A percentile compares a stretch with the other conserved stretches of the same genome.
phyloP scores from a whole-genome alignment of 92 coral and sea anemone genomes.

The Parazoanthus darwini region DNA sequence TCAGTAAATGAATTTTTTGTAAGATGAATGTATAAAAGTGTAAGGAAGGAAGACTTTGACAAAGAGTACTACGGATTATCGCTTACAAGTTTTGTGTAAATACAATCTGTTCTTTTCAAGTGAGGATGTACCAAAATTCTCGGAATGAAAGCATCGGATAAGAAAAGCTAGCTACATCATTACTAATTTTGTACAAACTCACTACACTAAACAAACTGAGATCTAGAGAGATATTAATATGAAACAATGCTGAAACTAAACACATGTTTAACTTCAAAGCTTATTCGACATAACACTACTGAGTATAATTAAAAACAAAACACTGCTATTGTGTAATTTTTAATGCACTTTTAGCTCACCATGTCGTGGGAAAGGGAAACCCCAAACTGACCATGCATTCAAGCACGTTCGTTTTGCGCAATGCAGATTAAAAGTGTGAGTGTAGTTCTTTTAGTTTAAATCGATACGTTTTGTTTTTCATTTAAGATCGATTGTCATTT shows the following conservation, averaged over 20 bases:
- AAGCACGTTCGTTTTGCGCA: neutral
- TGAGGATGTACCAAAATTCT: no score
- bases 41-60: no score
- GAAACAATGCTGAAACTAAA: neutral
- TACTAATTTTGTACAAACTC: neutral
- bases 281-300: neutral
- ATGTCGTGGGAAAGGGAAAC: neutral
- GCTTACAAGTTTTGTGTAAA: no score
- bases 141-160: neutral
- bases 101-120: no score
- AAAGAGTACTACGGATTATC: no score
- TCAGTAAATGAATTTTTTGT: no score
- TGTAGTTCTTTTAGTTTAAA: neutral
- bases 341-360: neutral
- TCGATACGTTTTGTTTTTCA: neutral
- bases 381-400: neutral
- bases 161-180: neutral
- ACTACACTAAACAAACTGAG: no score
- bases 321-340: neutral
- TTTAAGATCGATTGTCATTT: neutral
- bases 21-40: no score
- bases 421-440: neutral
- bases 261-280: constrained; percentile 2
- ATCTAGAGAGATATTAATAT: neutral
- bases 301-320: constrained; percentile 3